These are phyloP conservation scores for Sipunculus nudus DNA, from an alignment of 2,888 invertebrate genomes.

Conservation along the genomic window DNA sequence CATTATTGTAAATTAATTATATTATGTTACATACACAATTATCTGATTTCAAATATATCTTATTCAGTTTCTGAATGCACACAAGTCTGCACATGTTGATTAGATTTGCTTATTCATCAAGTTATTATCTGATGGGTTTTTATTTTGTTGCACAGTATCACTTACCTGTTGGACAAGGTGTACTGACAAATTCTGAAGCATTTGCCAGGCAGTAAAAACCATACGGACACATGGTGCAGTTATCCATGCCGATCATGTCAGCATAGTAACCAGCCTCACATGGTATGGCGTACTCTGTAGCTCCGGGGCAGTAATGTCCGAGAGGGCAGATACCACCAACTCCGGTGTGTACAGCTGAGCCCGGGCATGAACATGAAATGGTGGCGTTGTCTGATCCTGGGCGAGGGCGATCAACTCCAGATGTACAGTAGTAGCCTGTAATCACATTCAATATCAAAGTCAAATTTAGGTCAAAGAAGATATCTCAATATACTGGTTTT, in stretches of 20 bases:
- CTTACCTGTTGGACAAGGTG: slow-evolving; percentile 46
- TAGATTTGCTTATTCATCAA: no score
- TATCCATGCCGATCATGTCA: slow-evolving; percentile 39
- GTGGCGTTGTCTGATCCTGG: slow-evolving; percentile 49
- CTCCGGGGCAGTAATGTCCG: slow-evolving; percentile 55
- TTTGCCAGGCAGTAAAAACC: slow-evolving; percentile 49
- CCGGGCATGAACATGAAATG: slow-evolving; percentile 47
- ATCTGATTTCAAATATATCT: no score
- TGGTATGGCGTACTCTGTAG: slow-evolving; percentile 37
- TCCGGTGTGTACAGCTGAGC: slow-evolving; percentile 49
- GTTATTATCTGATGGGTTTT: no score
- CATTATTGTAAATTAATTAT: no score
- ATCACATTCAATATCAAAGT: not conserved
- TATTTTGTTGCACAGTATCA: no score
- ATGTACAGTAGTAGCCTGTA: slow-evolving; percentile 59
- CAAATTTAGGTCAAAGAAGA: no score
- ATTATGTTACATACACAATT: no score
- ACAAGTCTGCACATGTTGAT: no score
- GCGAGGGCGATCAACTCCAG: slow-evolving; percentile 55
- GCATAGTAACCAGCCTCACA: slow-evolving; percentile 47
- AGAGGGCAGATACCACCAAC: slow-evolving; percentile 57
- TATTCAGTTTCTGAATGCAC: no score
- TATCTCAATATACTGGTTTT: no score
- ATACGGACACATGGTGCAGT: slow-evolving; percentile 43
- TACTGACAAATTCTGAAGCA: slow-evolving; percentile 40